Evolutionary conservation across 35 echinoderm and acorn worm genomes (phyloP).

Genomic region (Anneissia japonica): DNA sequence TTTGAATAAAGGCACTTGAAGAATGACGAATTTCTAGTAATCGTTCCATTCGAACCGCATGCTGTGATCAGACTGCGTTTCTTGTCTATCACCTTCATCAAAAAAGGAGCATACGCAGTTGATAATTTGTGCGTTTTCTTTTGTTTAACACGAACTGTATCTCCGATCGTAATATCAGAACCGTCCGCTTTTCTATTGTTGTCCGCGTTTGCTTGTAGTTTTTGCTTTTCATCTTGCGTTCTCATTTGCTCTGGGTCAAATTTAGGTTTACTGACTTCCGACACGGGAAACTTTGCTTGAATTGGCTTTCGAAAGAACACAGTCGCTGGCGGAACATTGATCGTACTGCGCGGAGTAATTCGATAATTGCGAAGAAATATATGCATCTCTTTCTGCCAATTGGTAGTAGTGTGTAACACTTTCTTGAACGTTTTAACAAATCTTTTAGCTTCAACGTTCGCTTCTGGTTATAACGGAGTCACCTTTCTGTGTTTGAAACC

Average conservation of each 20-base stretch:
- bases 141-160: not conserved
- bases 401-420: slow-evolving; percentile 37
- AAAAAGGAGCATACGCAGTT: not conserved
- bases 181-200: not conserved
- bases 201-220: not conserved
- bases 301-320: slow-evolving; percentile 31
- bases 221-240: not conserved
- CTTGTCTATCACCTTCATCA: not conserved
- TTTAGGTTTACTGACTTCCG: not conserved
- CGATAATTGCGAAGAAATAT: slow-evolving; percentile 60
- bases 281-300: slow-evolving; percentile 8
- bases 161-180: not conserved
- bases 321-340: slow-evolving; percentile 44
- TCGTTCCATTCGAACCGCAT: no score
- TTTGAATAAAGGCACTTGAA: no score
- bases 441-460: slow-evolving; percentile 63
- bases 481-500: slow-evolving; percentile 70
- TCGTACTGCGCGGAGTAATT: slow-evolving; percentile 59
- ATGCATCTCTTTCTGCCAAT: slow-evolving; percentile 68
- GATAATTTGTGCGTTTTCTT: not conserved
- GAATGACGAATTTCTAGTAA: no score
- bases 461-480: slow-evolving; percentile 60
- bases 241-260: not conserved
- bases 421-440: slow-evolving; percentile 80
- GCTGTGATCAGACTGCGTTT: not conserved